phyloP scores from a whole-genome alignment of 2,888 invertebrate genomes.

The Galerucella nymphaeae region DNA sequence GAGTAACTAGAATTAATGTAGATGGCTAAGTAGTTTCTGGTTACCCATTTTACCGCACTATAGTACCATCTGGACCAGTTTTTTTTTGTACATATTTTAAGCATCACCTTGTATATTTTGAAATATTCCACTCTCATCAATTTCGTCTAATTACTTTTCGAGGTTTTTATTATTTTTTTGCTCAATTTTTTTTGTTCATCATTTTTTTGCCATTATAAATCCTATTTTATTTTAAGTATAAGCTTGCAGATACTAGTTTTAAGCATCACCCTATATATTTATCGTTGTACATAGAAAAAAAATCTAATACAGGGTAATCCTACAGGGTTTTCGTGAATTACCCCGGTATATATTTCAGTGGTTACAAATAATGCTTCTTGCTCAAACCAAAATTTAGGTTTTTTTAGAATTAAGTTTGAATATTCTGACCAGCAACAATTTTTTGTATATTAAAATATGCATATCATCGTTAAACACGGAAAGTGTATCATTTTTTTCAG shows the following conservation, averaged over 20 bases:
- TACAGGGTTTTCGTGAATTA: neutral
- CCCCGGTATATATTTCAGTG: neutral
- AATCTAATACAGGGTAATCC: neutral
- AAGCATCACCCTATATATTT: neutral
- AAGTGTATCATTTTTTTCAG: too few species aligned
- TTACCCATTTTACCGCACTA: too few species aligned
- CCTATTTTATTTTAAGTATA: constrained; percentile 6
- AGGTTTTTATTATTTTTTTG: neutral
- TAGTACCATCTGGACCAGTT: too few species aligned
- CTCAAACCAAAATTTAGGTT: constrained; percentile 5
- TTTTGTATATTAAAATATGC: constrained; percentile 8
- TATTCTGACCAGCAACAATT: too few species aligned
- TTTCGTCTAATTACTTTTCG: neutral
- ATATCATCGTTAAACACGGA: constrained; percentile 17
- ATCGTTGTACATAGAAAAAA: neutral
- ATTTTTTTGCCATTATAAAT: constrained; percentile 14
- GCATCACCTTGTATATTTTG: too few species aligned
- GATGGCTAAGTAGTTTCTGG: too few species aligned
- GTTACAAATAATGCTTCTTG: neutral
- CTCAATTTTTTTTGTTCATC: constrained; percentile 10
- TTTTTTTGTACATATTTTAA: too few species aligned
- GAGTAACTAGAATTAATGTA: too few species aligned
- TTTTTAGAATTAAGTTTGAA: neutral
- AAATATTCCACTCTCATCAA: neutral
- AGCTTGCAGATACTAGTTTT: constrained; percentile 7